Base-by-base conservation (phyloP, 2,113 vertebrate genomes). In the Syrrhaptes paradoxus region DNA sequence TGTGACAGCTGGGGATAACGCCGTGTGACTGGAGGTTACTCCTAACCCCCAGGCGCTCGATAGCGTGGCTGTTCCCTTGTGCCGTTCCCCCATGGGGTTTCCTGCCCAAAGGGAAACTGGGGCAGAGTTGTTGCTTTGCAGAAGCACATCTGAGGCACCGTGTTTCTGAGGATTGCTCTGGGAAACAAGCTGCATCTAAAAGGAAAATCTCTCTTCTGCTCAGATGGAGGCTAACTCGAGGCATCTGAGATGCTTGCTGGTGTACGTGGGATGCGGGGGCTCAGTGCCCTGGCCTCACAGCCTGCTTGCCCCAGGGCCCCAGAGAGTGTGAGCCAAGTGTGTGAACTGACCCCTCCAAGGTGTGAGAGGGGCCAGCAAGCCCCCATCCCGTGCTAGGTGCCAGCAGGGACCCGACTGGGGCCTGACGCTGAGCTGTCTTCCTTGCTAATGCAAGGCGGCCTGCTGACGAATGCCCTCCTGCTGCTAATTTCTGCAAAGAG, bases 231-330 rank as follows among this genome's bases (percentile, higher is more conserved):
- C 17, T 25, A 17, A 7, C 28, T 36, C 0, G 2, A 4, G 58
- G 38, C n/a, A 41, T 12, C 15, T 0, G 18, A 31, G 66, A 10
- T 36, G 24, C 72, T 62, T 0, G 0, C n/a, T 25, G 25, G 46
- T 22, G 13, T 28, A 28, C 0, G 3, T 28, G 75, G 38, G 63
- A 16, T 21, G 20, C 1, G 4, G 54, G 28, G 9, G 9, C 16
- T 75, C 31, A 2, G 18, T 22, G 65, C 14, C 41, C 20, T 0
- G 1, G 46, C n/a, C 61, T 45, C 7, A 14, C 51, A 70, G 78
- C 31, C 51, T 3, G 29, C 38, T 25, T 22, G 41, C 22, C 32
- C 54, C 43, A 13, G n/a, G 18, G 45, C 61, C 62, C 34, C 36
- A n/a, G 24, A 46, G 13, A 38, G 19, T 2, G 26, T 6, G 18